Evolutionary conservation across 2,113 vertebrate genomes (phyloP), one percentile per base, ranked within the genome.

Genomic region (Phyllostomus hastatus): DNA sequence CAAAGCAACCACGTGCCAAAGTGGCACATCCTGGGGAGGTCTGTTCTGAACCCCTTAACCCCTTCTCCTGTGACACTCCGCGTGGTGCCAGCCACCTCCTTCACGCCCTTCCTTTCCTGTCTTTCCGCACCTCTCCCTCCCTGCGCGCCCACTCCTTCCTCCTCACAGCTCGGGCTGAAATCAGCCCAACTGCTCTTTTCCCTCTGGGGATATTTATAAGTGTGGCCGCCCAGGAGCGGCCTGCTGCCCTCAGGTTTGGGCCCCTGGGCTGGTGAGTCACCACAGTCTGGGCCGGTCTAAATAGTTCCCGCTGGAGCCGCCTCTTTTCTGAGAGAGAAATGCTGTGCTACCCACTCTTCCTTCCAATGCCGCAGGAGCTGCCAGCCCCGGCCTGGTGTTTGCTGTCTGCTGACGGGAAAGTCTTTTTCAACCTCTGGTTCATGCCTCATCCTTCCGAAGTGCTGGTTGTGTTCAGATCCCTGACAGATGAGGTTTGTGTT

Each of bases 371-470:
- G 5, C 96, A 99, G 99, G 94, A 94, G 35, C 24, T 98, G 98
- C 66, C 96, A 96, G 67, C 83, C 84, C 84, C 64, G 7, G 46
- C 97, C 17, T 5, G 0, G 24, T 81, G 86, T 91, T 92, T 99
- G 80, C 83, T 99, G 50, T 98, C 98, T 67, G 94, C 97, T 33
- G 98, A 99, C 24, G 97, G 98, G 72, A 61, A 59, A 87, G 88
- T 86, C 35, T 98, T 99, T 94, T 96, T 99, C 90, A 99, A 98
- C 89, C 93, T 99, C 94, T 98, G 98, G 99, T 98, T 98, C 97
- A 97, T 99, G 82, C 98, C 98, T n/a, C 98, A 98, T 41, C 91
- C 98, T 96, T 93, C 97, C 0, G 96, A 99, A 95, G 97, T 98
- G n/a, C 97, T 99, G 59, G 85, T 96, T 85, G 96, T 98, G 98